A percentile compares a stretch with the other conserved stretches of the same genome.
Conservation (phyloP, 2,888 invertebrate species). For the Ellobium chinense region DNA sequence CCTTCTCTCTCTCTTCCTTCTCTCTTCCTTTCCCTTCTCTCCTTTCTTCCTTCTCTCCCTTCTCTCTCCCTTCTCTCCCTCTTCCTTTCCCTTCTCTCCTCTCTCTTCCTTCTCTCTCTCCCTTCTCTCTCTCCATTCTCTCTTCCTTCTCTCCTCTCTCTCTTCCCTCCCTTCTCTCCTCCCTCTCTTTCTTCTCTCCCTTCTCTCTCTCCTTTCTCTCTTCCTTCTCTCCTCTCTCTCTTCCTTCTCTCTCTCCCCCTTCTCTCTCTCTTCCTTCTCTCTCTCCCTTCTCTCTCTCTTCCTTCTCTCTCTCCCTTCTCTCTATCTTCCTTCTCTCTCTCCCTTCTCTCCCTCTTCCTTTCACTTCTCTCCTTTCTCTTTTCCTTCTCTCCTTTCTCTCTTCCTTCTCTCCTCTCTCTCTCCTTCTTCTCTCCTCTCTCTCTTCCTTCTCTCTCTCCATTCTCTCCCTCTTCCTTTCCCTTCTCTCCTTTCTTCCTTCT, state of each 20-base stretch:
- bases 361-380: neutral
- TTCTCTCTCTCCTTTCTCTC: too few species aligned
- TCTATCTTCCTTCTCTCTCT: neutral
- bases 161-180: neutral
- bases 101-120: neutral
- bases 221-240: too few species aligned
- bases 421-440: too few species aligned
- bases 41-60: conserved; percentile 81
- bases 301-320: neutral
- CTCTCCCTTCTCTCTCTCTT: neutral
- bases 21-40: neutral
- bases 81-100: neutral
- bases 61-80: conserved; percentile 80
- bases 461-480: too few species aligned
- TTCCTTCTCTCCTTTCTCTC: too few species aligned
- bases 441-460: too few species aligned
- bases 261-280: neutral
- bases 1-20: neutral
- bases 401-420: too few species aligned
- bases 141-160: neutral
- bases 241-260: too few species aligned
- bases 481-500: too few species aligned
- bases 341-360: neutral
- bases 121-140: neutral
- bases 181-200: too few species aligned